Evolutionary conservation across 2,888 invertebrate genomes (phyloP).

Genomic region (Mellilla xanthometata): DNA sequence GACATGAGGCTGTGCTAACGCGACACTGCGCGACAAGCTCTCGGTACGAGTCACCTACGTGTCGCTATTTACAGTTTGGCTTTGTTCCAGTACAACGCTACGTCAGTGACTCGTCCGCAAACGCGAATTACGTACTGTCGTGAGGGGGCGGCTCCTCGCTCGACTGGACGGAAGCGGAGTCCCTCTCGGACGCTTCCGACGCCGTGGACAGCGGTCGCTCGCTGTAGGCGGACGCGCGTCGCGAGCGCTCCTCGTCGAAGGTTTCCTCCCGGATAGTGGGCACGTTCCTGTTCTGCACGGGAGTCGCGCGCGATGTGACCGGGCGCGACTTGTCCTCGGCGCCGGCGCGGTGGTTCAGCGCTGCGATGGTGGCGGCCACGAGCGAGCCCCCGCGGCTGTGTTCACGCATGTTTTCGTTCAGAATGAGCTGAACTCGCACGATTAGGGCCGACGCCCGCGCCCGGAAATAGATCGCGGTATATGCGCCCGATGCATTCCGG

Average conservation of each 20-base stretch:
- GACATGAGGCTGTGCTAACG: slow-evolving; percentile 75
- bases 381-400: slow-evolving; percentile 82
- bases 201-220: slow-evolving; percentile 76
- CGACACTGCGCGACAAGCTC: slow-evolving; percentile 79
- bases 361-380: slow-evolving; percentile 82
- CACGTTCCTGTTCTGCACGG: slow-evolving; percentile 52
- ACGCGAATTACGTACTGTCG: slow-evolving; percentile 74
- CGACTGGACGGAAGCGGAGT: slow-evolving; percentile 77
- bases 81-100: slow-evolving; percentile 71
- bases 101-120: slow-evolving; percentile 73
- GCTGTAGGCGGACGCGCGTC: slow-evolving; percentile 65
- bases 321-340: slow-evolving; percentile 59
- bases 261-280: slow-evolving; percentile 50
- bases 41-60: slow-evolving; percentile 72
- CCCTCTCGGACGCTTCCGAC: slow-evolving; percentile 73
- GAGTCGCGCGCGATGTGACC: slow-evolving; percentile 55
- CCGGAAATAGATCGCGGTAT: slow-evolving; percentile 77
- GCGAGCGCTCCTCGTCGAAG: slow-evolving; percentile 49
- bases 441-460: slow-evolving; percentile 73
- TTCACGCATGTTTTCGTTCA: slow-evolving; percentile 79
- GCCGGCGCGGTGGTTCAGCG: slow-evolving; percentile 68
- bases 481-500: slow-evolving; percentile 70
- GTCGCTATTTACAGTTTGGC: slow-evolving; percentile 80
- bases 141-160: slow-evolving; percentile 78
- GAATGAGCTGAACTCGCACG: slow-evolving; percentile 73